Evolutionary conservation across 2,113 vertebrate species (phyloP).

Genomic region (Suncus etruscus): DNA sequence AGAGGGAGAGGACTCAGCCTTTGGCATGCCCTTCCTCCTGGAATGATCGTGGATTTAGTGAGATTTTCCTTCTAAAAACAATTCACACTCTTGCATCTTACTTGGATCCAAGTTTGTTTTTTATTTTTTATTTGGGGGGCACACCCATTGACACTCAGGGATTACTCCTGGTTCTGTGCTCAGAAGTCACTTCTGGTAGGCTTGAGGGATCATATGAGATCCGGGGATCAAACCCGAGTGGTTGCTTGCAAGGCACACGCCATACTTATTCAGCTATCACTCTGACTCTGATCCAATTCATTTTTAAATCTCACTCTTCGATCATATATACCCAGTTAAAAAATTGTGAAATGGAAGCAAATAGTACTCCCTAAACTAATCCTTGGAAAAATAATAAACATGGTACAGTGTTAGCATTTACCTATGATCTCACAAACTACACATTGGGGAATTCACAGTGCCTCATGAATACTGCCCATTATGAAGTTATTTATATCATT

Average conservation of each 20-base stretch:
- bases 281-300: no score
- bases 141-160: no score
- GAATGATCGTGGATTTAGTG: neutral
- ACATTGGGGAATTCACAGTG: neutral
- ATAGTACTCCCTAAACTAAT: neutral
- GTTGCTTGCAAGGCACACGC: no score
- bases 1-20: neutral
- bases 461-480: neutral
- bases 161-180: no score
- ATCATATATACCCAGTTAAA: neutral
- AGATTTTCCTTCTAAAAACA: neutral
- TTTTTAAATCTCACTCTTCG: neutral
- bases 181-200: no score
- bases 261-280: no score
- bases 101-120: neutral
- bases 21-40: neutral
- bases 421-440: neutral
- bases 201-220: no score
- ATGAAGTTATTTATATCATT: constrained; percentile 9
- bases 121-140: no score
- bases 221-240: no score
- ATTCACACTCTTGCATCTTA: neutral
- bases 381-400: neutral
- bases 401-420: neutral
- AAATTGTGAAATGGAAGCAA: neutral